Evolutionary conservation across 30 jellyfish, hydroid and myxozoan species (phyloP).

Genomic region (Chironex yamaguchii): DNA sequence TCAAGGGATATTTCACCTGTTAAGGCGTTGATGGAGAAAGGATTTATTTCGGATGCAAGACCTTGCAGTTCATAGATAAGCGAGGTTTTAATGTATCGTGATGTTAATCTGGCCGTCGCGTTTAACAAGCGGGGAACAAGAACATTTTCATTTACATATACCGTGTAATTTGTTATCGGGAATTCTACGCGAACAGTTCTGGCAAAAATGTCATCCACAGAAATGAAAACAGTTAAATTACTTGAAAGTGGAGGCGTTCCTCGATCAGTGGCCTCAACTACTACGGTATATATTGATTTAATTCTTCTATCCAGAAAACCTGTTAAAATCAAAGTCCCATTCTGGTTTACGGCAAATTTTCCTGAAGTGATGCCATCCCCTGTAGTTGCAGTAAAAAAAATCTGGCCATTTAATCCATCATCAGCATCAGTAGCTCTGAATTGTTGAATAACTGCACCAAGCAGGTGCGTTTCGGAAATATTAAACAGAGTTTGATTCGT

Average conservation of each 20-base stretch:
- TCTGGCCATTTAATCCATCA: conserved; percentile 56
- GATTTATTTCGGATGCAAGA: conserved; percentile 46
- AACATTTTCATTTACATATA: conserved; percentile 62
- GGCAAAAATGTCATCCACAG: conserved; percentile 38
- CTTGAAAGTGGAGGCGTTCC: conserved; percentile 61
- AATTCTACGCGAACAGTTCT: conserved; percentile 64
- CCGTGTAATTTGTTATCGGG: conserved; percentile 51
- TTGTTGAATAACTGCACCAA: conserved; percentile 71
- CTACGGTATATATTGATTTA: conserved; percentile 45
- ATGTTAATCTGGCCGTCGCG: conserved; percentile 24
- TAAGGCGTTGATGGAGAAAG: conserved; percentile 45
- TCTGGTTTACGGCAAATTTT: conserved; percentile 63
- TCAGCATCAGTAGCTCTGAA: conserved; percentile 88
- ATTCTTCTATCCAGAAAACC: conserved; percentile 46
- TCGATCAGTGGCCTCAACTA: conserved; percentile 67
- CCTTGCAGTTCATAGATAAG: conserved; percentile 27
- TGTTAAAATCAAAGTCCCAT: conserved; percentile 67
- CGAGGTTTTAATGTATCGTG: not conserved
- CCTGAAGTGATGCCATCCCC: conserved; percentile 51
- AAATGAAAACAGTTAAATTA: conserved; percentile 69
- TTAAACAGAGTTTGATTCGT: conserved; percentile 4
- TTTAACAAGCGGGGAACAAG: conserved; percentile 8
- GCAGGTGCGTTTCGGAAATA: conserved; percentile 83
- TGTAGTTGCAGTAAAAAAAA: conserved; percentile 56
- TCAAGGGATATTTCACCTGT: conserved; percentile 53